A percentile compares a stretch with the other conserved stretches of the same genome.
Conservation (phyloP, 2,888 invertebrate genomes). For the Fragum sueziense region DNA sequence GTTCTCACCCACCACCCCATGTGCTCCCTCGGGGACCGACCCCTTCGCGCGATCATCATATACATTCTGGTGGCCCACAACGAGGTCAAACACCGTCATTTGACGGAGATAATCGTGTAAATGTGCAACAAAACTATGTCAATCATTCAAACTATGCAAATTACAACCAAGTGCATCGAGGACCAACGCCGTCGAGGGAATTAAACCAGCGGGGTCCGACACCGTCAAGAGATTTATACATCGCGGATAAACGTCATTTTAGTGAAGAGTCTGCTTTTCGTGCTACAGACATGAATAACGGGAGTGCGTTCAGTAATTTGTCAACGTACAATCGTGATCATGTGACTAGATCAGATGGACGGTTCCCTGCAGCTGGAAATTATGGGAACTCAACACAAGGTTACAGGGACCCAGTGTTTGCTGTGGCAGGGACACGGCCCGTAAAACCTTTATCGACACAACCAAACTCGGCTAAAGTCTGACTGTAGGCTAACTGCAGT, state of each 20-base stretch:
- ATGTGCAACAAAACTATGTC: neutral
- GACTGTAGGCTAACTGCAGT: slow-evolving; percentile 48
- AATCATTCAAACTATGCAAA: slow-evolving; percentile 31
- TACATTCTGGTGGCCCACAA: slow-evolving; percentile 1
- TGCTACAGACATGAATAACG: slow-evolving; percentile 10
- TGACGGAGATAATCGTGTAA: slow-evolving; percentile 14
- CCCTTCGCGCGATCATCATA: slow-evolving; percentile 10
- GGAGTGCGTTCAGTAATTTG: neutral
- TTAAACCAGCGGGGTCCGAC: slow-evolving; percentile 36
- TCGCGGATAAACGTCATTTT: slow-evolving; percentile 16
- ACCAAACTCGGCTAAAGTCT: slow-evolving; percentile 76
- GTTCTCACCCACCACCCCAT: neutral
- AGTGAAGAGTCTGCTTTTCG: slow-evolving; percentile 22
- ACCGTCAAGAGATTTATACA: slow-evolving; percentile 35
- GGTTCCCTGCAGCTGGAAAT: slow-evolving; percentile 36
- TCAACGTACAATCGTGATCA: slow-evolving; percentile 27
- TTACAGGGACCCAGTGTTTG: slow-evolving; percentile 68
- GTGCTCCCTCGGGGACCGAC: slow-evolving; percentile 13
- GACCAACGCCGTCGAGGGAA: slow-evolving; percentile 35
- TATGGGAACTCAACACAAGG: slow-evolving; percentile 66
- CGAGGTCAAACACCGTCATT: slow-evolving; percentile 48
- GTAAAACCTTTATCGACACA: slow-evolving; percentile 68
- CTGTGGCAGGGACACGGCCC: slow-evolving; percentile 66
- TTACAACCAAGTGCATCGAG: slow-evolving; percentile 24
- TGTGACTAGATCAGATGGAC: slow-evolving; percentile 41